Conservation (phyloP, 1,140 invertebrate species). For the Drosophila pandora region DNA sequence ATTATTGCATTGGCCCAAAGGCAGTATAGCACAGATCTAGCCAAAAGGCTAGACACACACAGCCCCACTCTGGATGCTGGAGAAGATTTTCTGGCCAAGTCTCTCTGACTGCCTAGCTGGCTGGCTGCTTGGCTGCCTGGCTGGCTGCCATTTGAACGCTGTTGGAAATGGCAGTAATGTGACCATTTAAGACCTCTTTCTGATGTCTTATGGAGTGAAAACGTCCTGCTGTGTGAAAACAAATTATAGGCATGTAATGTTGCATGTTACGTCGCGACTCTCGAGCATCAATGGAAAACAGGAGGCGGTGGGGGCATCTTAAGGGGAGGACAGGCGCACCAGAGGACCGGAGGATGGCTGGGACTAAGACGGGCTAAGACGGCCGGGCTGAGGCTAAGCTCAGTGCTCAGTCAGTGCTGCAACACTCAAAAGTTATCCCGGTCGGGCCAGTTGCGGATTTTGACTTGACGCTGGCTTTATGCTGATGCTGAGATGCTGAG, state of each 20-base stretch:
- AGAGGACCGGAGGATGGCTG: conserved; percentile 21
- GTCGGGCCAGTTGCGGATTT: conserved; percentile 63
- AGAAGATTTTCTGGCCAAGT: conserved; percentile 34
- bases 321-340: conserved; percentile 3
- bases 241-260: conserved; percentile 84
- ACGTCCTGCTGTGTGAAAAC: conserved; percentile 83
- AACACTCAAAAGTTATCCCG: conserved; percentile 68
- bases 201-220: conserved; percentile 83
- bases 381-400: conserved; percentile 39
- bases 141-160: conserved; percentile 74
- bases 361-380: conserved; percentile 28
- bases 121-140: conserved; percentile 41
- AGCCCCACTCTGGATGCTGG: conserved; percentile 13
- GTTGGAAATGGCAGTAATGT: conserved; percentile 82
- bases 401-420: conserved; percentile 56
- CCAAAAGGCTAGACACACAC: conserved; percentile 27
- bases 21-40: conserved; percentile 51
- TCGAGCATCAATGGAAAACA: conserved; percentile 35
- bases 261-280: conserved; percentile 78
- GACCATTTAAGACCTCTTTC: conserved; percentile 83
- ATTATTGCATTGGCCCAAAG: conserved; percentile 55
- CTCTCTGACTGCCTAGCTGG: conserved; percentile 15
- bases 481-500: conserved; percentile 42
- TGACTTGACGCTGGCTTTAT: conserved; percentile 62
- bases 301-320: background rate